These are phyloP conservation scores for Ailurus styani DNA, from an alignment of 2,113 vertebrate genomes.

Conservation along the genomic window DNA sequence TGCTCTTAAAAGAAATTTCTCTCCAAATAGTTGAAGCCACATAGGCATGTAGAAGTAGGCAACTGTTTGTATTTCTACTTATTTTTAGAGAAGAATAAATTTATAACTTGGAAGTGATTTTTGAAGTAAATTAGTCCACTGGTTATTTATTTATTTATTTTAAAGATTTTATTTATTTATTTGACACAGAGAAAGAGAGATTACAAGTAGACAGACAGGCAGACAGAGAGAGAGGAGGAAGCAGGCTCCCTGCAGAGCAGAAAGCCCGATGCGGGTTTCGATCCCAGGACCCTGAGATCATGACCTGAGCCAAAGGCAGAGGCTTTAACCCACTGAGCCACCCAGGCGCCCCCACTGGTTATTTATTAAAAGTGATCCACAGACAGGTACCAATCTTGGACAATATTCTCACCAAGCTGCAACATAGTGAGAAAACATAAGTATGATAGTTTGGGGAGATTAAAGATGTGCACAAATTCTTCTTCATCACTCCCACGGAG, in stretches of 20 bases:
- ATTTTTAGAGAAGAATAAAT: constrained; percentile 14
- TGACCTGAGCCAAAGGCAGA: too few species aligned
- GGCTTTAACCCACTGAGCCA: too few species aligned
- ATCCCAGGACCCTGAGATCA: too few species aligned
- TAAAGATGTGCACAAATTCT: neutral
- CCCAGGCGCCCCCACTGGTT: too few species aligned
- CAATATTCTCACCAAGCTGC: neutral
- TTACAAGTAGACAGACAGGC: too few species aligned
- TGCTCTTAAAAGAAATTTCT: neutral
- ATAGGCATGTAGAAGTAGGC: neutral
- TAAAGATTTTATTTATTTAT: too few species aligned
- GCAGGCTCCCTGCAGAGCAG: too few species aligned
- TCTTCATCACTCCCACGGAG: neutral
- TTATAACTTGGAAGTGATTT: neutral
- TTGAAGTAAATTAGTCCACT: neutral
- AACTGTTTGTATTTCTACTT: neutral
- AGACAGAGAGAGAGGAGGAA: too few species aligned
- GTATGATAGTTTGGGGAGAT: neutral
- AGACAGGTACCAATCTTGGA: neutral
- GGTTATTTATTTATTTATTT: neutral
- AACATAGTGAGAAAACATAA: neutral
- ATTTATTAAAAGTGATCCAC: neutral
- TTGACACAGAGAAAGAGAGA: too few species aligned
- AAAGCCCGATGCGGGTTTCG: too few species aligned
- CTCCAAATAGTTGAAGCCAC: neutral